Evolutionary conservation across 2,888 invertebrate genomes (phyloP).

Genomic region (Microctonus brassicae): DNA sequence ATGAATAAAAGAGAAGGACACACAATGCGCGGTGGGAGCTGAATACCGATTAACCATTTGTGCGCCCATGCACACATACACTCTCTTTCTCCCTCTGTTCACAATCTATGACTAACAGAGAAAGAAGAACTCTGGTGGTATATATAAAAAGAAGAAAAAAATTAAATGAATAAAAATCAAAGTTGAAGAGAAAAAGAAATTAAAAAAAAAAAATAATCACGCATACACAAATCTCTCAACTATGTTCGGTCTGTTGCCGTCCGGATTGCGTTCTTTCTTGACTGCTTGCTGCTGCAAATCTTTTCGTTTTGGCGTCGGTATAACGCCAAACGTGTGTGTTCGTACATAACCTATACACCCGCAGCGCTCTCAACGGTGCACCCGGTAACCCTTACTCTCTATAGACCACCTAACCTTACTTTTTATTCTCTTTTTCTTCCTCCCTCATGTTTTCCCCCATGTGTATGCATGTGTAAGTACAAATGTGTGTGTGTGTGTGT

Average conservation of each 20-base stretch:
- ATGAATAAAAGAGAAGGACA: not conserved
- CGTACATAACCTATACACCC: constrained; percentile 3
- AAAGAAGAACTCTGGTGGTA: not conserved
- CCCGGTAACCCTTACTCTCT: not conserved
- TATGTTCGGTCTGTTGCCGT: not conserved
- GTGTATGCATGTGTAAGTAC: too few relatives aligned
- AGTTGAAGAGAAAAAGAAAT: not conserved
- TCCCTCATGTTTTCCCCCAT: not conserved
- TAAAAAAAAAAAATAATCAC: not conserved
- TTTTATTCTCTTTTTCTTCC: not conserved
- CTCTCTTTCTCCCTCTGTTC: too few relatives aligned
- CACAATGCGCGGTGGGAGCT: constrained; percentile 40
- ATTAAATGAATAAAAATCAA: not conserved
- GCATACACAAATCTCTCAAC: not conserved
- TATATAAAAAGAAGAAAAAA: not conserved
- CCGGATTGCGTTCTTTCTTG: constrained; percentile 5
- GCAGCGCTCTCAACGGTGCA: constrained; percentile 14
- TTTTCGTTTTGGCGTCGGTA: not conserved
- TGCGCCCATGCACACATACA: constrained; percentile 16
- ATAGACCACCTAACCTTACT: constrained; percentile 3
- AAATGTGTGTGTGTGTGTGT: constrained; percentile 6
- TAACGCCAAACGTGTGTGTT: constrained; percentile 7
- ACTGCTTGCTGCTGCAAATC: not conserved
- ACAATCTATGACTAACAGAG: constrained; percentile 1
- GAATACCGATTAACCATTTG: constrained; percentile 60